Conservation (phyloP, 2,888 invertebrate genomes). For the Andrena fulva region DNA sequence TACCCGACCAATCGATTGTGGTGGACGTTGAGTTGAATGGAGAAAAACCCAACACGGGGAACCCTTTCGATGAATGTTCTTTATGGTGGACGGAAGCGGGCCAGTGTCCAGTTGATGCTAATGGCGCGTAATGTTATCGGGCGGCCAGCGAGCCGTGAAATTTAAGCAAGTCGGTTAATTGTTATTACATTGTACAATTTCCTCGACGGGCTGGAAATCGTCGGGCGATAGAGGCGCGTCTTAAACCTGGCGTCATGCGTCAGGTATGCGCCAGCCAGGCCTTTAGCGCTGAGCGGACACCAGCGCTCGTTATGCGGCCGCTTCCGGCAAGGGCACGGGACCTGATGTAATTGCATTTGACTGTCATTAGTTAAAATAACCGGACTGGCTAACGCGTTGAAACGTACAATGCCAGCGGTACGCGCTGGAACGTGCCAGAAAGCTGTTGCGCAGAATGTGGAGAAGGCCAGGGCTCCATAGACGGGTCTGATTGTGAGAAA, state of each 20-base stretch:
- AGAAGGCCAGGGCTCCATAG: too few species aligned
- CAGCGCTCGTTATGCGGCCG: slow-evolving; percentile 62
- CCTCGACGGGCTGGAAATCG: slow-evolving; percentile 21
- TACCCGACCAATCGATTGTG: slow-evolving; percentile 27
- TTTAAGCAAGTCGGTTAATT: slow-evolving; percentile 50
- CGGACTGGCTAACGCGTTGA: slow-evolving; percentile 46
- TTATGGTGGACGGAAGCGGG: background rate
- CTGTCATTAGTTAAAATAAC: slow-evolving; percentile 55
- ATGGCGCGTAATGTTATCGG: slow-evolving; percentile 41
- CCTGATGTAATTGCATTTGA: slow-evolving; percentile 65
- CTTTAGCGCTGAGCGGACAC: slow-evolving; percentile 53
- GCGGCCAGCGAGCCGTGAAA: slow-evolving; percentile 47
- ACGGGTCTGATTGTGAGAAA: too few species aligned
- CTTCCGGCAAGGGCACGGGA: slow-evolving; percentile 64
- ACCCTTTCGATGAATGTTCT: slow-evolving; percentile 19
- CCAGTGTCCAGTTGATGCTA: background rate
- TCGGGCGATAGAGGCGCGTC: slow-evolving; percentile 20
- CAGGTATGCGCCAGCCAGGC: slow-evolving; percentile 50
- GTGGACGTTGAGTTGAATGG: background rate
- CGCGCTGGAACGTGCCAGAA: background rate
- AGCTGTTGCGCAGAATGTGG: too few species aligned
- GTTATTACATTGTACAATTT: slow-evolving; percentile 55
- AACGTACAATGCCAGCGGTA: slow-evolving; percentile 42
- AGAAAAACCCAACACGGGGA: background rate
- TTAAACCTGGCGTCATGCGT: slow-evolving; percentile 55